Conservation (phyloP, 2,113 vertebrate species). For the Tamias sibiricus region DNA sequence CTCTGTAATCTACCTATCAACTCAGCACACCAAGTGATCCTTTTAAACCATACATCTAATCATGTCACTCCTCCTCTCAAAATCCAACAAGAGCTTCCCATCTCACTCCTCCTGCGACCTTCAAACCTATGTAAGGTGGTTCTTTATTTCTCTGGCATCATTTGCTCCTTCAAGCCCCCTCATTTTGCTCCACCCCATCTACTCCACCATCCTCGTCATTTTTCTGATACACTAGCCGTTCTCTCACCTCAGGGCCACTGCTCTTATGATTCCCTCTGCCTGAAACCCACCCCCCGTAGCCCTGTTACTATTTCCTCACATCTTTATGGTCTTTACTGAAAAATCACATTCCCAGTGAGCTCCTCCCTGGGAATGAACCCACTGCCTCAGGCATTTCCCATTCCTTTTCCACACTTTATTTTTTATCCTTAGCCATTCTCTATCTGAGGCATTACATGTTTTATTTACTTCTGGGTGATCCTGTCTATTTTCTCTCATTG, state of each 20-base stretch:
- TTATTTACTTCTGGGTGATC: not conserved
- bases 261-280: not conserved
- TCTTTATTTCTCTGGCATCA: not conserved
- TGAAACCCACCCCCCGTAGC: not conserved
- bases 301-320: not conserved
- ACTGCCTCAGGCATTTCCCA: not conserved
- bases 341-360: not conserved
- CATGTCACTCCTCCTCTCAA: not conserved
- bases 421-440: not conserved
- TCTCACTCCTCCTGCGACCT: not conserved
- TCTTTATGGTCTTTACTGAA: not conserved
- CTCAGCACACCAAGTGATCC: not conserved
- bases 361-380: not conserved
- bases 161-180: not conserved
- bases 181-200: not conserved
- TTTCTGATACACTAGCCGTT: not conserved
- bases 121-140: not conserved
- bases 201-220: not conserved
- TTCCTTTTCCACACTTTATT: not conserved
- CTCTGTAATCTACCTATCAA: not conserved
- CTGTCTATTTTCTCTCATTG: not conserved
- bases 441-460: not conserved
- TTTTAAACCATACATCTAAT: not conserved
- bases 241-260: not conserved
- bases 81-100: not conserved